Conservation (phyloP, 2,888 invertebrate species). For the Amblyjoppa fuscipennis region DNA sequence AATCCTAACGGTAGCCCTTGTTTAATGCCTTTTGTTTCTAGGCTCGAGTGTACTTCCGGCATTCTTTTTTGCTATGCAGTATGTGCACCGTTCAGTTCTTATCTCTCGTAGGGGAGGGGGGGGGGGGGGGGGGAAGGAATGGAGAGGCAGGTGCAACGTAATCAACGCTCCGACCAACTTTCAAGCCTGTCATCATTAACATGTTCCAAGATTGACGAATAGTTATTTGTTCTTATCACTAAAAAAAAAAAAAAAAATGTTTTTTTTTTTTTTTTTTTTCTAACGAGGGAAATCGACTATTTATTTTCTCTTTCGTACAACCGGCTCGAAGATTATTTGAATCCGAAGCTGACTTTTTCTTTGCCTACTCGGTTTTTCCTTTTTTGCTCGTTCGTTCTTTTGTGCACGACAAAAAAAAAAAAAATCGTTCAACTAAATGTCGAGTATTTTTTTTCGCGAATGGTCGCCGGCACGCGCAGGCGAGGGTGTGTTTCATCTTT, state of each 20-base stretch:
- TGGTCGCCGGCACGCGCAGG: neutral
- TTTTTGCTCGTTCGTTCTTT: neutral
- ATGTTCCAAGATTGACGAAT: neutral
- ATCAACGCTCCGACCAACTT: neutral
- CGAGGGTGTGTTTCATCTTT: constrained; percentile 46
- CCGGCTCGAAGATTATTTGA: neutral
- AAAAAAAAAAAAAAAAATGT: too few relatives aligned
- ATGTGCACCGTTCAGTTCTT: constrained; percentile 3
- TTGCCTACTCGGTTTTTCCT: neutral
- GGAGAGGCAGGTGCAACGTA: neutral
- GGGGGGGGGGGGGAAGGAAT: neutral
- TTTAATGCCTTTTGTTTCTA: constrained; percentile 26
- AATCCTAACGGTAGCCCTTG: constrained; percentile 30
- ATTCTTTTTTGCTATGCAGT: neutral
- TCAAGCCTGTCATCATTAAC: neutral
- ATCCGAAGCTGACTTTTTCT: neutral
- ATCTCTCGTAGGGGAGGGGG: neutral
- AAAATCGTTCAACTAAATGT: neutral
- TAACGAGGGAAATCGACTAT: neutral
- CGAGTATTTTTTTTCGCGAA: constrained; percentile 14
- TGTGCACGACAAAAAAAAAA: neutral
- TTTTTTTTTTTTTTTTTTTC: neutral
- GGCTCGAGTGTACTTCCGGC: constrained; percentile 32
- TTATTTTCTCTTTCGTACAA: neutral
- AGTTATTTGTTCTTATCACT: neutral